Evolutionary conservation across 2,888 invertebrate genomes (phyloP).

Genomic region (Trisateles emortualis): DNA sequence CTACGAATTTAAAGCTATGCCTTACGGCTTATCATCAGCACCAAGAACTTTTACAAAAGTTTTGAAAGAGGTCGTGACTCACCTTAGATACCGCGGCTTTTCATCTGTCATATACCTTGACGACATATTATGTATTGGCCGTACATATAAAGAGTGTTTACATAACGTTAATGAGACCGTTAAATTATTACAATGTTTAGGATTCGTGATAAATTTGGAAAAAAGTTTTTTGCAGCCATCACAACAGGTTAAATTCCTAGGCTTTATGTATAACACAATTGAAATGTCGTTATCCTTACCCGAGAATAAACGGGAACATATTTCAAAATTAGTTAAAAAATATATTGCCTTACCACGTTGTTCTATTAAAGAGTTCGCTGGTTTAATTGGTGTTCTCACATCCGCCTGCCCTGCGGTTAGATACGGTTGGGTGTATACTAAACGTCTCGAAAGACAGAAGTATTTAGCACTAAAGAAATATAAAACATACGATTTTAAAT

Average conservation of each 20-base stretch:
- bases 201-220: conserved; percentile 26
- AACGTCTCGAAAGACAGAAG: too few species aligned
- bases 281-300: conserved; percentile 7
- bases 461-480: too few species aligned
- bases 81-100: conserved; percentile 2
- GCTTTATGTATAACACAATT: conserved; percentile 18
- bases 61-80: conserved; percentile 5
- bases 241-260: conserved; percentile 24
- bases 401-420: too few species aligned
- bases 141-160: conserved; percentile 1
- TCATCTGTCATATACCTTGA: conserved; percentile 10
- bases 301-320: not conserved
- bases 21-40: conserved; percentile 6
- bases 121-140: conserved; percentile 13
- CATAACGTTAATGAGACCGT: conserved; percentile 6
- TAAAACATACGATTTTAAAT: too few species aligned
- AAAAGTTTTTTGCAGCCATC: conserved; percentile 21
- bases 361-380: not conserved
- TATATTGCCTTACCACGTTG: too few species aligned
- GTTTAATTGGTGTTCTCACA: too few species aligned
- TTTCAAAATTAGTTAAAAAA: too few species aligned
- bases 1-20: conserved; percentile 9
- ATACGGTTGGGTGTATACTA: too few species aligned
- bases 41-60: conserved; percentile 7
- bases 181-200: conserved; percentile 12